Conservation (phyloP, 2,113 vertebrate genomes). For the Misgurnus anguillicaudatus region DNA sequence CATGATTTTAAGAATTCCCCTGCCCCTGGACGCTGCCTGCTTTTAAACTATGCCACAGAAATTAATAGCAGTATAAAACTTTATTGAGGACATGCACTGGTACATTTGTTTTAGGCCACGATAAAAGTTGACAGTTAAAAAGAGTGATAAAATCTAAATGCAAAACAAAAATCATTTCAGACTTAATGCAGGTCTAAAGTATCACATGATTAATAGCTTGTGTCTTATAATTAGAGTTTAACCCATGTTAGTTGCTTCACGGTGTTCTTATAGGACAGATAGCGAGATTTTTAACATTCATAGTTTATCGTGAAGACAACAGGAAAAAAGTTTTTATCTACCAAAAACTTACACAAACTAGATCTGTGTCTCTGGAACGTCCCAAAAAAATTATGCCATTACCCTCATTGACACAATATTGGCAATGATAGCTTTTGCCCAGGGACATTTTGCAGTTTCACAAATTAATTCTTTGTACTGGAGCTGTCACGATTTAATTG, state of each 20-base stretch:
- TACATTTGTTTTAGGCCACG: slow-evolving; percentile 41
- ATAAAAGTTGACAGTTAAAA: slow-evolving; percentile 29
- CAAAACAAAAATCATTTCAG: slow-evolving; percentile 1
- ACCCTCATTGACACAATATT: slow-evolving; percentile 29
- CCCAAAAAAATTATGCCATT: slow-evolving; percentile 50
- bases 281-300: slow-evolving; percentile 15
- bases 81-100: slow-evolving; percentile 51
- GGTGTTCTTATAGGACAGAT: slow-evolving; percentile 30
- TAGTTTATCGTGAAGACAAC: slow-evolving; percentile 25
- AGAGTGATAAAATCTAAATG: slow-evolving; percentile 22
- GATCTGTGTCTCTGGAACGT: slow-evolving; percentile 46
- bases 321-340: slow-evolving; percentile 29
- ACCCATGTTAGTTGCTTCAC: slow-evolving; percentile 13
- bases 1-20: slow-evolving; percentile 37
- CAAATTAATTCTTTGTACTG: slow-evolving; percentile 43
- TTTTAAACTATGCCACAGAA: slow-evolving; percentile 50
- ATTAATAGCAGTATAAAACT: slow-evolving; percentile 52
- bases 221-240: slow-evolving; percentile 21
- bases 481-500: slow-evolving; percentile 46
- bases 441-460: slow-evolving; percentile 49
- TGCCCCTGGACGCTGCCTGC: slow-evolving; percentile 4
- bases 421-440: slow-evolving; percentile 50
- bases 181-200: slow-evolving; percentile 1
- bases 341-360: slow-evolving; percentile 31
- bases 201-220: neutral